Conservation (phyloP, 2,888 invertebrate genomes). For the Agonum fuliginosum region DNA sequence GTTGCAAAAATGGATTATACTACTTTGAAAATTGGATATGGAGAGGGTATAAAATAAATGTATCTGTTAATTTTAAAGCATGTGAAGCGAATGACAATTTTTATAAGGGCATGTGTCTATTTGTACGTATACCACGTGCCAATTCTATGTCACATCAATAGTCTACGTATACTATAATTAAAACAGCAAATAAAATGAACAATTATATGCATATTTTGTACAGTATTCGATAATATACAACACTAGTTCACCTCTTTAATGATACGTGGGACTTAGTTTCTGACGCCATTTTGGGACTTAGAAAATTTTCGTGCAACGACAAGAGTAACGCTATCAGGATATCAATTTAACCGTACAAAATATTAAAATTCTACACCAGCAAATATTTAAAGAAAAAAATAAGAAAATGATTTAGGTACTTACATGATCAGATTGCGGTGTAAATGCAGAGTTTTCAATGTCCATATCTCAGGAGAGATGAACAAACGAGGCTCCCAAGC, state of each 20-base stretch:
- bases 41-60: slow-evolving; percentile 34
- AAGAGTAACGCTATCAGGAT: slow-evolving; percentile 55
- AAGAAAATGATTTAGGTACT: slow-evolving; percentile 72
- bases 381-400: slow-evolving; percentile 63
- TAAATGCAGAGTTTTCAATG: slow-evolving; percentile 78
- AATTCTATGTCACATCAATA: slow-evolving; percentile 3
- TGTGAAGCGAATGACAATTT: not conserved
- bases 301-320: slow-evolving; percentile 75
- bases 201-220: slow-evolving; percentile 1
- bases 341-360: slow-evolving; percentile 69
- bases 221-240: slow-evolving; percentile 10
- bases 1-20: slow-evolving; percentile 37
- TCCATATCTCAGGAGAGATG: slow-evolving; percentile 77
- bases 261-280: slow-evolving; percentile 80
- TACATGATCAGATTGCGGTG: slow-evolving; percentile 77
- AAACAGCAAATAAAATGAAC: slow-evolving; percentile 16
- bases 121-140: slow-evolving; percentile 50
- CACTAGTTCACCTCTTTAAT: slow-evolving; percentile 50
- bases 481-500: slow-evolving; percentile 61
- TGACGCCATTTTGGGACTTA: slow-evolving; percentile 94
- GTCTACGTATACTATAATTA: not conserved
- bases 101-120: slow-evolving; percentile 36
- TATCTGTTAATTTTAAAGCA: slow-evolving; percentile 9
- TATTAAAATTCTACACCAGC: slow-evolving; percentile 62
- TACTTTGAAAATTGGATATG: too few species aligned